Evolutionary conservation across 2,888 invertebrate species (phyloP).

Genomic region (Netelia melanura): DNA sequence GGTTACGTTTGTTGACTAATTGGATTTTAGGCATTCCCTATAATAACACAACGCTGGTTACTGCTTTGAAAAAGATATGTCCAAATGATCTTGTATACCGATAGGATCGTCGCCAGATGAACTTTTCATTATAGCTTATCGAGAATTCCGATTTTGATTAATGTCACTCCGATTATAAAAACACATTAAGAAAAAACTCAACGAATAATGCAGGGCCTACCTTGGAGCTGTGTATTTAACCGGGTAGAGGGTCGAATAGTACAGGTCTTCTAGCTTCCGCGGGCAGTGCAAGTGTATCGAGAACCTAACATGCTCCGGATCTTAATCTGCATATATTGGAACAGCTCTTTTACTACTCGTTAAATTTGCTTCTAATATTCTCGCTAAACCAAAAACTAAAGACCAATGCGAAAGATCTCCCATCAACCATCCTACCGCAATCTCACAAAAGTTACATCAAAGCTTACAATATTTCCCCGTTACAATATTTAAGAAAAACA

Average conservation of each 20-base stretch:
- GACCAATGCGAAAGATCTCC: background rate
- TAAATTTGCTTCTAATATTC: slow-evolving; percentile 6
- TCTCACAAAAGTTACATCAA: too few relatives aligned
- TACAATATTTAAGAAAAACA: too few relatives aligned
- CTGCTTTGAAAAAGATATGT: background rate
- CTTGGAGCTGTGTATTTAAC: slow-evolving; percentile 34
- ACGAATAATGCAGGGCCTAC: slow-evolving; percentile 38
- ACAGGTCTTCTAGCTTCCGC: slow-evolving; percentile 41
- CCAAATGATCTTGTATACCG: background rate
- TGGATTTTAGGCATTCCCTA: slow-evolving; percentile 20
- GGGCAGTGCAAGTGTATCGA: slow-evolving; percentile 24
- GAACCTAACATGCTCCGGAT: slow-evolving; percentile 44
- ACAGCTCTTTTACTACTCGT: slow-evolving; percentile 35
- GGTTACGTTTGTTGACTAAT: background rate
- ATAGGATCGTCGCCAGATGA: background rate
- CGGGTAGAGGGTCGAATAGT: slow-evolving; percentile 21
- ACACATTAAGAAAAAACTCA: slow-evolving; percentile 26
- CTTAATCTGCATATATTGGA: slow-evolving; percentile 40
- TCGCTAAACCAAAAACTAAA: background rate
- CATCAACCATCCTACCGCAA: too few relatives aligned
- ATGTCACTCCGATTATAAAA: slow-evolving; percentile 36
- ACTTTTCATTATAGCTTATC: background rate
- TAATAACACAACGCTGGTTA: slow-evolving; percentile 1
- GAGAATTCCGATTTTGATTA: background rate
- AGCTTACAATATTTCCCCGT: too few relatives aligned